These are phyloP conservation scores for Drosophila virilis DNA, from an alignment of 1,140 invertebrate genomes.

Conservation along the genomic window DNA sequence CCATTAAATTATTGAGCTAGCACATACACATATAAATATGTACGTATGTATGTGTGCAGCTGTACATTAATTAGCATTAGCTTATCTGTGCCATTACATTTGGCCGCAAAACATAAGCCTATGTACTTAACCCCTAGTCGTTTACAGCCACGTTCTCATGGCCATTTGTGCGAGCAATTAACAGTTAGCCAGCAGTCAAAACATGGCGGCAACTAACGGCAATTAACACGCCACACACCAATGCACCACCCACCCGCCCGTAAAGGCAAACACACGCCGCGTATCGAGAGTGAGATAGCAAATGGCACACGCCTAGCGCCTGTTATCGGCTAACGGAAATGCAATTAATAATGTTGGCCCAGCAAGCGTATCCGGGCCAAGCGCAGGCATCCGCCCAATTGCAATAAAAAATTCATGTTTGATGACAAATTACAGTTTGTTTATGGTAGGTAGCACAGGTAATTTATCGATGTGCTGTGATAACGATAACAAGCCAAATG, in stretches of 20 bases:
- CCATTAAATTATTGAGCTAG: background rate
- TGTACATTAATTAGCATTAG: slow-evolving; percentile 27
- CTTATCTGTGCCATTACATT: slow-evolving; percentile 30
- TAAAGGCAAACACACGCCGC: background rate
- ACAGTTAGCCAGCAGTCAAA: slow-evolving; percentile 64
- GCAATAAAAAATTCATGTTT: slow-evolving; percentile 64
- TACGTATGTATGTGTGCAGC: background rate
- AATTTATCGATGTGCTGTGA: slow-evolving; percentile 4
- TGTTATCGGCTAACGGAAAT: slow-evolving; percentile 67
- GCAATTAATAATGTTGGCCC: slow-evolving; percentile 68
- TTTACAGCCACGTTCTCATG: slow-evolving; percentile 58
- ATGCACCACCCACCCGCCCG: background rate
- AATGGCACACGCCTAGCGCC: slow-evolving; percentile 6
- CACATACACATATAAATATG: background rate
- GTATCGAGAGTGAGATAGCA: slow-evolving; percentile 2
- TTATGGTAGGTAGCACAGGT: slow-evolving; percentile 4
- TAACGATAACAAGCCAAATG: slow-evolving; percentile 43
- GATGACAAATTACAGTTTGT: slow-evolving; percentile 68
- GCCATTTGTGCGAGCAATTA: slow-evolving; percentile 66
- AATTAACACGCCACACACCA: slow-evolving; percentile 64
- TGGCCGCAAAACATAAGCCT: slow-evolving; percentile 21
- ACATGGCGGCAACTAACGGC: slow-evolving; percentile 60
- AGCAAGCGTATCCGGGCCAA: slow-evolving; percentile 20
- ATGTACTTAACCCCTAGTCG: background rate
- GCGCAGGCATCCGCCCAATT: slow-evolving; percentile 10